phyloP scores from a whole-genome alignment of 1,140 invertebrate species.

The Hylaeus anthracinus region DNA sequence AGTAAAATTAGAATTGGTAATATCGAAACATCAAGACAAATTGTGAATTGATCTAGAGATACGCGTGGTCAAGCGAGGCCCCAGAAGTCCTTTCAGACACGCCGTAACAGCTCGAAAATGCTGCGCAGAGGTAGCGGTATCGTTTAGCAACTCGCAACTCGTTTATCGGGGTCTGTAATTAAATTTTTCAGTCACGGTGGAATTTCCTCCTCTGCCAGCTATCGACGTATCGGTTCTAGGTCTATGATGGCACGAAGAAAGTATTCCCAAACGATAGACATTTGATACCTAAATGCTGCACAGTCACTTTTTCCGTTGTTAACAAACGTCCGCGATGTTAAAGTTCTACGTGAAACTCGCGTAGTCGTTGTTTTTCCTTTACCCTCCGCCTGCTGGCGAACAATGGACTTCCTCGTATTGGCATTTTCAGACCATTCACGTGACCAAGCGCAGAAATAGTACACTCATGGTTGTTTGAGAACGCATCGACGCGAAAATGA shows the following conservation, averaged over 20 bases:
- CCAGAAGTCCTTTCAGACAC: too few species aligned
- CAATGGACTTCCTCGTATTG: slow-evolving; percentile 62
- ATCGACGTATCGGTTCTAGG: not conserved
- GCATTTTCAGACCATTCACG: slow-evolving; percentile 55
- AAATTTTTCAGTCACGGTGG: not conserved
- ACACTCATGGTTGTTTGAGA: slow-evolving; percentile 32
- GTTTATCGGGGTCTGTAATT: not conserved
- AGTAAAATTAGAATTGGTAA: too few species aligned
- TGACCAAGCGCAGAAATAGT: slow-evolving; percentile 31
- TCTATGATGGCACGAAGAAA: not conserved
- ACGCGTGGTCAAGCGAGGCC: too few species aligned
- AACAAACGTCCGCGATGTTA: slow-evolving; percentile 5
- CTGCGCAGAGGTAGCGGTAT: not conserved
- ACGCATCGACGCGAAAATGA: slow-evolving; percentile 48
- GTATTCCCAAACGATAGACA: not conserved
- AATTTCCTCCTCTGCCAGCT: not conserved
- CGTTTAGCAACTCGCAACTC: not conserved
- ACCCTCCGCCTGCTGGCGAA: slow-evolving; percentile 15
- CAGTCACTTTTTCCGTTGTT: slow-evolving; percentile 5
- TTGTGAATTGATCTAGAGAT: too few species aligned
- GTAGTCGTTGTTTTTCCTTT: slow-evolving; percentile 23
- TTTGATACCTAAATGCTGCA: not conserved
- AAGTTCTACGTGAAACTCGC: slow-evolving; percentile 23
- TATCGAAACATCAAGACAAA: too few species aligned
- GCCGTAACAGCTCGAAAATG: not conserved